Base-by-base conservation (phyloP, 2,113 vertebrate species). In the Myotis lucifugus region DNA sequence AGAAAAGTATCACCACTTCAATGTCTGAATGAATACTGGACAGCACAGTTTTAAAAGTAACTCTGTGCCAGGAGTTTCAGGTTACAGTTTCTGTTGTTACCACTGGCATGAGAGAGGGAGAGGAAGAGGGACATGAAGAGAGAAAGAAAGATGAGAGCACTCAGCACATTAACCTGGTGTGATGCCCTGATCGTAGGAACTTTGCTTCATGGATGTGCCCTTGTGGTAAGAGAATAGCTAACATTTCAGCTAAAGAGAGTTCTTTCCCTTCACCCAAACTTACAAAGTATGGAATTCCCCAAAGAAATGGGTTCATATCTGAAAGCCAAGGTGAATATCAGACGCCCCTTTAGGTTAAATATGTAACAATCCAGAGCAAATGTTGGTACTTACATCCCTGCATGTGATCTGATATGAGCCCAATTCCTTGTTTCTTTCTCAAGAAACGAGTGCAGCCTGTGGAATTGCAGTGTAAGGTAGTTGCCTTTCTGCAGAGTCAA, bases 371-470 rank as follows among this genome's bases (percentile, higher is more conserved):
- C 23, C 2, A 21, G 61, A 67, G 18, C 32, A 90, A 46, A 61
- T 61, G 19, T 69, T 74, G 37, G 3, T 46, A 74, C 13, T 52
- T 54, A 40, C 12, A 70, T 76, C 64, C 50, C 64, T 84, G 74
- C n/a, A 2, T 23, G 21, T 89, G 19, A 54, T 17, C 64, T 69
- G 12, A 85, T 13, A 48, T 4, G 17, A 88, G 23, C 54, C 79
- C 18, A 21, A 11, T 90, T 89, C 25, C 23, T 93, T 70, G 10
- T 90, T 89, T 66, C 50, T 86, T 89, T 46, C 64, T 94, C n/a
- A 59, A 46, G 83, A 64, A 72, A 69, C 32, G 32, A 34, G 6
- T 32, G 34, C 5, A 82, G 61, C 14, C 48, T 74, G 17, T 46
- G 32, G 8, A 76, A 61, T 37, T n/a, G 17, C 37, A 48, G 61